A percentile compares a stretch with the other conserved stretches of the same genome.
These are phyloP conservation scores for Schlechtendalia chinensis DNA, from an alignment of 1,140 invertebrate species.

Conservation along the genomic window DNA sequence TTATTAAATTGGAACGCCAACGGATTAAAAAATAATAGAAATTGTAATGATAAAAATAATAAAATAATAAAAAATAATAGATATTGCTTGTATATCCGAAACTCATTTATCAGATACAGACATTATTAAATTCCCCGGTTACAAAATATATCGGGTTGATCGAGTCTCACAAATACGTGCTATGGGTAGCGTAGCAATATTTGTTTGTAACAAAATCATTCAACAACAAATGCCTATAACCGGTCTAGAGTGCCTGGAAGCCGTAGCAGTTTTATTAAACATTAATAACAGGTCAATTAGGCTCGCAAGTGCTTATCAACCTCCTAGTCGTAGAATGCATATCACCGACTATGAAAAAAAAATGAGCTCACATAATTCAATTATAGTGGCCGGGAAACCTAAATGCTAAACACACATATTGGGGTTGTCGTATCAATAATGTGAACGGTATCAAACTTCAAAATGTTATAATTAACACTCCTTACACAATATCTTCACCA, in stretches of 20 bases:
- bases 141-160: too few relatives aligned
- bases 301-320: not conserved
- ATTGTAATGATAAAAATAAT: too few relatives aligned
- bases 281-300: not conserved
- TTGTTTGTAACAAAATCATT: too few relatives aligned
- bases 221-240: not conserved
- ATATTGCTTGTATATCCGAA: not conserved
- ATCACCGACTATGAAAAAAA: too few relatives aligned
- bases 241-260: too few relatives aligned
- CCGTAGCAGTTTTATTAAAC: too few relatives aligned
- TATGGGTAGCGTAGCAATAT: too few relatives aligned
- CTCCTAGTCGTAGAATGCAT: too few relatives aligned
- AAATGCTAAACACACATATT: not conserved
- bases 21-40: not conserved
- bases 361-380: not conserved
- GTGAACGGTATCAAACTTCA: not conserved
- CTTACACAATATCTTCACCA: not conserved
- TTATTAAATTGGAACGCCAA: not conserved
- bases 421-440: not conserved
- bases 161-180: too few relatives aligned
- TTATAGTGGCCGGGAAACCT: not conserved
- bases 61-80: too few relatives aligned
- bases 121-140: too few relatives aligned
- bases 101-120: too few relatives aligned
- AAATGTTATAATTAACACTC: not conserved